Conservation (phyloP, 2,888 invertebrate species). For the Pterobdella sp. region DNA sequence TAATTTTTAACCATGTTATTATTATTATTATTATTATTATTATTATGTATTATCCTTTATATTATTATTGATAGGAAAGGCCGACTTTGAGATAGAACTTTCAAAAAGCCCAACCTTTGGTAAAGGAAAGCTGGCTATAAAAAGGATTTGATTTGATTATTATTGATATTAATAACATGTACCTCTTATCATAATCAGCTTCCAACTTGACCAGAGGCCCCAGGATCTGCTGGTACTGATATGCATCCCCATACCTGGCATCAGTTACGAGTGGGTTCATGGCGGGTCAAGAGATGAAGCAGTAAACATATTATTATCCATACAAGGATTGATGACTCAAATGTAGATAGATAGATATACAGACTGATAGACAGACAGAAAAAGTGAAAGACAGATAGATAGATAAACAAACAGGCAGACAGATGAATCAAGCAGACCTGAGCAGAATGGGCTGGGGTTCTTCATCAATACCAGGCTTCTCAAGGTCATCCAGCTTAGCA, state of each 20-base stretch:
- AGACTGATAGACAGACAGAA: background rate
- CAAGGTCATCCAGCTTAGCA: slow-evolving; percentile 93
- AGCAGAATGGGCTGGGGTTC: slow-evolving; percentile 82
- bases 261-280: background rate
- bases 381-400: background rate
- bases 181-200: slow-evolving; percentile 92
- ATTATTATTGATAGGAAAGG: too few relatives aligned
- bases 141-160: too few relatives aligned
- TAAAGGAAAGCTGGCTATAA: too few relatives aligned
- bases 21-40: too few relatives aligned
- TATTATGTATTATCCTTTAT: too few relatives aligned
- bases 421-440: slow-evolving; percentile 43
- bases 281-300: background rate
- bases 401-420: background rate
- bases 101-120: too few relatives aligned
- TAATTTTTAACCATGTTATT: too few relatives aligned
- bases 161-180: too few relatives aligned
- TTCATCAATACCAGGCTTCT: slow-evolving; percentile 94
- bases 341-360: too few relatives aligned
- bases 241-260: slow-evolving; percentile 90
- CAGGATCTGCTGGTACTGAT: slow-evolving; percentile 96
- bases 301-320: too few relatives aligned
- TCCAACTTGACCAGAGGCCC: slow-evolving; percentile 91
- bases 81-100: too few relatives aligned
- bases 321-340: too few relatives aligned